Evolutionary conservation across 2,113 vertebrate species (phyloP).

Genomic region (Sinocyclocheilus anophthalmus): DNA sequence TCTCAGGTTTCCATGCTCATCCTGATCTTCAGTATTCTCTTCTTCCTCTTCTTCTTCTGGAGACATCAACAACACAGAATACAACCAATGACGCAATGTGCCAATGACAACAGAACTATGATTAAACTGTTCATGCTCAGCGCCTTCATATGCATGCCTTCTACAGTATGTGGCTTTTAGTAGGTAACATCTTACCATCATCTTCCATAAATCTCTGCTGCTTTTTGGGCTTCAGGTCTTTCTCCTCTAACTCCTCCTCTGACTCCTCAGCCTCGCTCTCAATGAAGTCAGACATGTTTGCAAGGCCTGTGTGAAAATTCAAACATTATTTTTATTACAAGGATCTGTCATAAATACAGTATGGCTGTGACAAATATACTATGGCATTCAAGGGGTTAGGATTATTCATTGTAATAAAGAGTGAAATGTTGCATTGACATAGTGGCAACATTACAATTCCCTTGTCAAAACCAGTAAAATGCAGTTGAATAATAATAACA

Average conservation of each 20-base stretch:
- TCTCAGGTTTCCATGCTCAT: slow-evolving; percentile 92
- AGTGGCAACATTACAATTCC: neutral
- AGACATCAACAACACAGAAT: slow-evolving; percentile 8
- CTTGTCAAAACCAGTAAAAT: neutral
- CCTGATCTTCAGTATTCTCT: slow-evolving; percentile 94
- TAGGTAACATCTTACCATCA: slow-evolving; percentile 67
- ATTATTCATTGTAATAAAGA: neutral
- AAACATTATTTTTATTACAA: neutral
- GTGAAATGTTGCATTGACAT: neutral
- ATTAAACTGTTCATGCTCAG: too few species aligned
- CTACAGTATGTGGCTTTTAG: neutral
- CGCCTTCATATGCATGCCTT: neutral
- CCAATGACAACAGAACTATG: too few species aligned
- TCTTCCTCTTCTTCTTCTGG: slow-evolving; percentile 88
- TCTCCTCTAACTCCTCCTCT: slow-evolving; percentile 93
- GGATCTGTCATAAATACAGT: too few species aligned
- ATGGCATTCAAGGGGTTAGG: too few species aligned
- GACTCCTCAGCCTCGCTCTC: slow-evolving; percentile 97
- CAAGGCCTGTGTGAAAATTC: slow-evolving; percentile 51
- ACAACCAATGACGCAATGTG: too few species aligned
- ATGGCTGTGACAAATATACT: neutral
- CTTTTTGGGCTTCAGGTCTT: slow-evolving; percentile 86
- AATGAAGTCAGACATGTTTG: slow-evolving; percentile 93
- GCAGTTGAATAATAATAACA: neutral
- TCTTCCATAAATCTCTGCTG: slow-evolving; percentile 89